phyloP scores from a whole-genome alignment of 2,797 vertebrate species.

The Naso thynnoides region DNA sequence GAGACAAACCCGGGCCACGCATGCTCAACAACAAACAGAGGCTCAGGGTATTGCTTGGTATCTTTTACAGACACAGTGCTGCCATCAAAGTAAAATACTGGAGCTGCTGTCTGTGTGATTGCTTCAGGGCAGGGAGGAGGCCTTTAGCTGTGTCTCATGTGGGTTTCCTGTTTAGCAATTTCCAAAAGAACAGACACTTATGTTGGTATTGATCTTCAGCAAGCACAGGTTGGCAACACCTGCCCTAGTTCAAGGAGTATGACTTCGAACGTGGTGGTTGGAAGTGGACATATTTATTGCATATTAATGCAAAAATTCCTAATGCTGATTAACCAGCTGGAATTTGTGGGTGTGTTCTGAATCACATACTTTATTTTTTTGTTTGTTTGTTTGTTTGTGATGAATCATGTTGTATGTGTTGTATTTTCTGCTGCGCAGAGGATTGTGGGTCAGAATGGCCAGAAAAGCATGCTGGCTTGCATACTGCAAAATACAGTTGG shows the following conservation, averaged over 20 bases:
- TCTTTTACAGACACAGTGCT: constrained; percentile 43
- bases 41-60: constrained; percentile 16
- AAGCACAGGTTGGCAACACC: not conserved
- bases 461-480: too few species aligned
- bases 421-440: too few species aligned
- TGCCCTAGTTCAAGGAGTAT: not conserved
- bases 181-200: not conserved
- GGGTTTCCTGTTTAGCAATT: not conserved
- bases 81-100: constrained; percentile 24
- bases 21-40: constrained; percentile 58
- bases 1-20: constrained; percentile 55
- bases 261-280: not conserved
- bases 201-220: not conserved
- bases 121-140: constrained; percentile 1
- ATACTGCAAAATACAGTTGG: too few species aligned
- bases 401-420: too few species aligned
- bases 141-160: not conserved
- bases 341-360: too few species aligned
- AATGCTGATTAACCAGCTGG: too few species aligned
- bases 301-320: too few species aligned
- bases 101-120: constrained; percentile 30
- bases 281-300: not conserved
- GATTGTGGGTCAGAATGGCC: too few species aligned
- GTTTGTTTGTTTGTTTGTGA: too few species aligned
- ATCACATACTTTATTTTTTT: too few species aligned